Evolutionary conservation across 2,888 invertebrate genomes (phyloP).

Genomic region (Tridacna gigas): DNA sequence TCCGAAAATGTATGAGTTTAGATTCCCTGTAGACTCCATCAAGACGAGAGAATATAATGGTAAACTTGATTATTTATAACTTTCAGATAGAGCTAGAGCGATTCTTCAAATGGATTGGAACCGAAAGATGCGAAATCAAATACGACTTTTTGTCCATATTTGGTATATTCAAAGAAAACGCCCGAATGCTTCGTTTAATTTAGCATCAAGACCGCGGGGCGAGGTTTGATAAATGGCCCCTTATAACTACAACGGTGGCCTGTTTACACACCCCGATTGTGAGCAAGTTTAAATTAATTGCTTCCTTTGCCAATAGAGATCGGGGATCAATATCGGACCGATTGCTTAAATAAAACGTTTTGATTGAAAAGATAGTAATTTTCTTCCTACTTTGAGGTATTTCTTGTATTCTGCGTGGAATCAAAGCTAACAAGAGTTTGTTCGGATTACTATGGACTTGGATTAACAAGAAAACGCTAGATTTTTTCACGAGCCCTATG

Average conservation of each 20-base stretch:
- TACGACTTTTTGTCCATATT: slow-evolving; percentile 10
- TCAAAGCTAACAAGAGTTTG: not conserved
- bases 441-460: not conserved
- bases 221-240: slow-evolving; percentile 55
- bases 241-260: slow-evolving; percentile 40
- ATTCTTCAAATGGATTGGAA: slow-evolving; percentile 21
- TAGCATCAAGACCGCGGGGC: slow-evolving; percentile 20
- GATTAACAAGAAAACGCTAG: no score
- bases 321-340: slow-evolving; percentile 42
- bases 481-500: no score
- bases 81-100: not conserved
- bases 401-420: not conserved
- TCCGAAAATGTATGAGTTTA: not conserved
- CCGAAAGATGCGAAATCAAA: not conserved
- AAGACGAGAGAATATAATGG: not conserved
- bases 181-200: slow-evolving; percentile 37
- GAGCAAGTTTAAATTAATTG: slow-evolving; percentile 66
- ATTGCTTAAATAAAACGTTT: slow-evolving; percentile 45
- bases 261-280: slow-evolving; percentile 62
- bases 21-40: slow-evolving; percentile 1
- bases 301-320: slow-evolving; percentile 57
- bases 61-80: slow-evolving; percentile 19
- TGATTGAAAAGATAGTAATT: slow-evolving; percentile 33
- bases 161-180: slow-evolving; percentile 35
- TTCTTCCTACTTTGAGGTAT: not conserved